Evolutionary conservation across 2,888 invertebrate genomes (phyloP).

Genomic region (Sphaerophoria taeniata): DNA sequence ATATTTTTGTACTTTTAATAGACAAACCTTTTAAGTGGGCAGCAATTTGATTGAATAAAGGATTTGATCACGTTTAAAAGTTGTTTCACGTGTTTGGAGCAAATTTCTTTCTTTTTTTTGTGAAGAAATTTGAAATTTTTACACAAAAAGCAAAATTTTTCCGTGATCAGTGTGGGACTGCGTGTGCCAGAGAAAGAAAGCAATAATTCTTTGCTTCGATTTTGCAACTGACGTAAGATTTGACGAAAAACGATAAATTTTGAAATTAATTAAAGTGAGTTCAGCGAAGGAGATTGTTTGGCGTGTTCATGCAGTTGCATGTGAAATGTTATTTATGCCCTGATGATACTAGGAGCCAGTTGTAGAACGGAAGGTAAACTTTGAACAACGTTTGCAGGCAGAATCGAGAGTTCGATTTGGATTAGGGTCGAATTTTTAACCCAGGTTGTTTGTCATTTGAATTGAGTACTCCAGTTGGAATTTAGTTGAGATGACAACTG

Average conservation of each 20-base stretch:
- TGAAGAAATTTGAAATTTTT: slow-evolving; percentile 54
- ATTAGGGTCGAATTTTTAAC: too few relatives aligned
- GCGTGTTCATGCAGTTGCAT: neutral
- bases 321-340: too few relatives aligned
- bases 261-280: neutral
- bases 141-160: slow-evolving; percentile 70
- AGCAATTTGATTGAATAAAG: slow-evolving; percentile 38
- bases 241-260: neutral
- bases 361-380: too few relatives aligned
- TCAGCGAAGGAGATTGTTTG: neutral
- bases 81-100: slow-evolving; percentile 55
- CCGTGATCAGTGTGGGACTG: slow-evolving; percentile 59
- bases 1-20: slow-evolving; percentile 1
- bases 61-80: slow-evolving; percentile 29
- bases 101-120: slow-evolving; percentile 54
- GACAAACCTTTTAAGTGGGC: slow-evolving; percentile 61
- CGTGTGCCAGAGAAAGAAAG: slow-evolving; percentile 68
- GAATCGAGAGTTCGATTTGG: too few relatives aligned
- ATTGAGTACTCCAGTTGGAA: too few relatives aligned
- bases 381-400: too few relatives aligned
- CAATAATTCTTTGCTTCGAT: slow-evolving; percentile 39
- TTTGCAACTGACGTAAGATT: slow-evolving; percentile 64
- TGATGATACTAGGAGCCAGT: too few relatives aligned
- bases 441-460: too few relatives aligned
- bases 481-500: too few relatives aligned